These are phyloP conservation scores for Platygyra sinensis DNA, from an alignment of 64 coral and sea anemone species.

Conservation along the genomic window DNA sequence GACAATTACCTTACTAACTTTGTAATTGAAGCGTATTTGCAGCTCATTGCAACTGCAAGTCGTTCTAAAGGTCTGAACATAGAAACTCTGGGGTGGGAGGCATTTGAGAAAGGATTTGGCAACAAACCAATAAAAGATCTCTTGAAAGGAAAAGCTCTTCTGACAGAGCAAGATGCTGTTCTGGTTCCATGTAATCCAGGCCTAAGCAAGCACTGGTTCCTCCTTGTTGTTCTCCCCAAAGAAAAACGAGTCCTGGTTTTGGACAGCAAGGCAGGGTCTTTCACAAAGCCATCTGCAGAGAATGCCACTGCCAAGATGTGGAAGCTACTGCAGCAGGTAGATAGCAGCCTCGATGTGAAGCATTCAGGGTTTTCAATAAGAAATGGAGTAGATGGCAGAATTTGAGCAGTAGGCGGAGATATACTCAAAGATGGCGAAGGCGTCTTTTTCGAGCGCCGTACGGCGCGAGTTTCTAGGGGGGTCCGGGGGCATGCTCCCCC, in stretches of 20 bases:
- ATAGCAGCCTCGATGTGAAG: too few species aligned
- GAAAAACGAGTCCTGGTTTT: slow-evolving; percentile 28
- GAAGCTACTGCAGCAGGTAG: slow-evolving; percentile 21
- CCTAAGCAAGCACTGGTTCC: slow-evolving; percentile 48
- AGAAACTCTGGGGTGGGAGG: slow-evolving; percentile 43
- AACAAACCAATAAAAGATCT: slow-evolving; percentile 12
- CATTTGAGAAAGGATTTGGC: too few species aligned
- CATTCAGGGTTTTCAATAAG: too few species aligned
- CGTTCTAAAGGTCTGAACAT: neutral
- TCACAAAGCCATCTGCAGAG: slow-evolving; percentile 27
- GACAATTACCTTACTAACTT: too few species aligned
- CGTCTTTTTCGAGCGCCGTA: too few species aligned
- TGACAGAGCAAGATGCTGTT: slow-evolving; percentile 39
- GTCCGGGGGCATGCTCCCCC: too few species aligned
- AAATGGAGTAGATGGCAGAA: too few species aligned
- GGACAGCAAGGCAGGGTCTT: slow-evolving; percentile 23
- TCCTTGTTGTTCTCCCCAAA: slow-evolving; percentile 39
- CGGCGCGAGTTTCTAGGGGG: too few species aligned
- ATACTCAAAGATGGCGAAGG: too few species aligned
- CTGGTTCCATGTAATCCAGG: slow-evolving; percentile 53
- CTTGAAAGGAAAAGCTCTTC: slow-evolving; percentile 38
- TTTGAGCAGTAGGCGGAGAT: too few species aligned
- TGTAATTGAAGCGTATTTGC: too few species aligned
- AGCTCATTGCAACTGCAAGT: too few species aligned
- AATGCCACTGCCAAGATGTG: slow-evolving; percentile 11